Base-by-base conservation (phyloP, 2,797 vertebrate species). In the Miopithecus talapoin region DNA sequence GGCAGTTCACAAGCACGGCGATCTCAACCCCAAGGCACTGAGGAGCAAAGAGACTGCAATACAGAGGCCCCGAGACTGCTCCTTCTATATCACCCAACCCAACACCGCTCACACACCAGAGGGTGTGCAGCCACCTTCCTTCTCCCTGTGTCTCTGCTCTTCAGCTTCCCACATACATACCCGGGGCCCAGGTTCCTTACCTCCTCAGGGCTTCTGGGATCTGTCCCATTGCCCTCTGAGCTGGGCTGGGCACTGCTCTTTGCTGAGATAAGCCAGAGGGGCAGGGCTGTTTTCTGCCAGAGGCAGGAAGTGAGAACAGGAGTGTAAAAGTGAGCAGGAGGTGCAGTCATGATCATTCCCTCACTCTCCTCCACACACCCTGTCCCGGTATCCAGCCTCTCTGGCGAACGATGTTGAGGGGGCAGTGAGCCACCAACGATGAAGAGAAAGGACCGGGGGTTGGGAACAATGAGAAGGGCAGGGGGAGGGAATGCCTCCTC, bases 141-240 rank as follows among this genome's bases (percentile, higher is more conserved):
- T 76, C 53, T 61, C 39, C 14, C 68, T 3, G 39, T 0, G 76
- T 59, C 75, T 55, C 80, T 28, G 39, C 24, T 39, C 76, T 64
- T 48, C 33, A 22, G 48, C 55, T 53, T 59, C 75, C 70, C 43
- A 33, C 0, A 1, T 12, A 19, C 70, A 64, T 39, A 68, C 14
- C 21, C 0, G 1, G 57, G 79, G 48, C 10, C 57, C 85, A 39
- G n/a, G 48, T 28, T 64, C 53, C 79, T 88, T 33, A 43, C 12
- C 79, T 91, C 93, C 78, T 41, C 48, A 5, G 48, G 72, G 81
- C 50, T 46, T 92, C 89, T 76, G 22, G 68, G 84, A 93, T 74
- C 76, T 50, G 88, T 83, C 85, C 59, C 33, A 39, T 48, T 96
- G 97, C 95, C 97, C 93, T 98, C 97, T 97, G 95, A 95, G 92